Evolutionary conservation across 2,113 vertebrate genomes (phyloP).

Genomic region (Macquaria ambigua): DNA sequence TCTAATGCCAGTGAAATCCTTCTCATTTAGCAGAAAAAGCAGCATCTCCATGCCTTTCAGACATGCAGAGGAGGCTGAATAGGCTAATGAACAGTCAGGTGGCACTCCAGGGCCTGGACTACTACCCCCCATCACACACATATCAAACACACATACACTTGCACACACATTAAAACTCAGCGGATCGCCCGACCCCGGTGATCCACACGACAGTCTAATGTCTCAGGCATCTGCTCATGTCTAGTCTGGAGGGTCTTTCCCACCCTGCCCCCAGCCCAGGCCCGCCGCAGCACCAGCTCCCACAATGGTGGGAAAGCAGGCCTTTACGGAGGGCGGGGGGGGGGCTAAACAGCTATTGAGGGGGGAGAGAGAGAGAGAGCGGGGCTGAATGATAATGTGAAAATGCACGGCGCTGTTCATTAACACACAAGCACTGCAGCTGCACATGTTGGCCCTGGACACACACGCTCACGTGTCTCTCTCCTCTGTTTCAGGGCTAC

Average conservation of each 20-base stretch:
- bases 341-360: constrained; percentile 75
- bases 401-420: constrained; percentile 81
- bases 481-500: constrained; percentile 47
- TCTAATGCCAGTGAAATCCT: constrained; percentile 65
- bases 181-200: constrained; percentile 77
- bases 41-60: constrained; percentile 78
- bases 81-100: constrained; percentile 85
- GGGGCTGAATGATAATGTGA: constrained; percentile 83
- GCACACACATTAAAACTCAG: constrained; percentile 80
- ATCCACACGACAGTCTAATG: constrained; percentile 83
- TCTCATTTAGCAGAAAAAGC: constrained; percentile 64
- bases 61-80: constrained; percentile 79
- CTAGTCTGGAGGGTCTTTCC: constrained; percentile 84
- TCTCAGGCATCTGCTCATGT: constrained; percentile 86
- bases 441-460: constrained; percentile 79
- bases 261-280: constrained; percentile 82
- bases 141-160: constrained; percentile 77
- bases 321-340: constrained; percentile 59
- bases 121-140: constrained; percentile 63
- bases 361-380: constrained; percentile 63
- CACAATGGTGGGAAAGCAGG: constrained; percentile 84
- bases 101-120: constrained; percentile 72
- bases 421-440: constrained; percentile 81
- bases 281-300: constrained; percentile 76
- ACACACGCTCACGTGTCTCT: constrained; percentile 72